Base-by-base conservation (phyloP, 2,113 vertebrate genomes). In the Nettapus auritus region DNA sequence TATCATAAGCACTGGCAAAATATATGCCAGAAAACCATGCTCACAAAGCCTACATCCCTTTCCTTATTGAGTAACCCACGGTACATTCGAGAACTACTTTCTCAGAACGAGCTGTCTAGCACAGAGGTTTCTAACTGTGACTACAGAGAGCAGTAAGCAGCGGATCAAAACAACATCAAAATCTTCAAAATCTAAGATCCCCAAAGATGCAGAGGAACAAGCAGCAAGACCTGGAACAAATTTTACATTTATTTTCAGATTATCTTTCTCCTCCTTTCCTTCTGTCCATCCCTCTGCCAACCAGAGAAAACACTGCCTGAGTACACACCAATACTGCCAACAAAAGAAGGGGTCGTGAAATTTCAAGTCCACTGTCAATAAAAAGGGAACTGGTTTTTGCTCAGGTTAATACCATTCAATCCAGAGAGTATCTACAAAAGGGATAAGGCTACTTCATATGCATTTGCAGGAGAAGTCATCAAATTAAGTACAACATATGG, bases 251-350 rank as follows among this genome's bases (percentile, higher is more conserved):
- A 18, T 80, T 63, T 89, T 76, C 84, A 85, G 55, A 82, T 88
- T 40, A 44, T 22, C 23, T 68, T 84, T 85, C 78, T 89, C 50
- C 21, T n/a, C 66, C 34, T 75, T 92, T 95, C 76, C 64, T 82
- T 56, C 71, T 82, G 78, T 75, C 57, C 87, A 91, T 56, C n/a
- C 42, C 60, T 81, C 38, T 89, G 94, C 81, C 63, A 92, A 40
- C 1, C 8, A 73, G 36, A 56, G 81, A 64, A 74, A 62, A 13
- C 36, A 20, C 0, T 74, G 66, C 74, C 83, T 77, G 63, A 92
- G 90, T 5, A 87, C 57, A 87, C 57, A 90, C 9, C 31, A 57
- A 66, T 36, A 84, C 1, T 28, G 80, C 73, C 88, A 94, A 15
- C 6, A 75, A n/a, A 66, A 68, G 60, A 73, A 56, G 26, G 8